A percentile compares a stretch with the other conserved stretches of the same genome.
Evolutionary conservation across 2,113 vertebrate genomes (phyloP).

Genomic region (Lipophrys pholis): DNA sequence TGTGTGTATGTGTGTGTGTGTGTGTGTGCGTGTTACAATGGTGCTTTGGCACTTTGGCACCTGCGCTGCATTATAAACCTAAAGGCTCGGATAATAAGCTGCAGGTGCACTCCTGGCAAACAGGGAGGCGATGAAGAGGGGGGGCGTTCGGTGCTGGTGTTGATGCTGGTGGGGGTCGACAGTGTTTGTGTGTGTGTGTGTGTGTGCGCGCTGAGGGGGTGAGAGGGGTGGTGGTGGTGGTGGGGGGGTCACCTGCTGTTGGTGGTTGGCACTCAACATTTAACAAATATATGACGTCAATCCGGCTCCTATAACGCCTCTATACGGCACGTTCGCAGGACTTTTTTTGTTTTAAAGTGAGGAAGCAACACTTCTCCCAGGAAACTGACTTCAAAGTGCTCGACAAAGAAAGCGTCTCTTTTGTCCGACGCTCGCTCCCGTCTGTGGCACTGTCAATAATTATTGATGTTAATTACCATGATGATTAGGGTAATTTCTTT

Average conservation of each 20-base stretch:
- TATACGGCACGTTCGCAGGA: neutral
- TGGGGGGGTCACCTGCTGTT: conserved; percentile 72
- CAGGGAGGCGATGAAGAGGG: conserved; percentile 60
- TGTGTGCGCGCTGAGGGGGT: neutral
- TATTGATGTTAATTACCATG: conserved; percentile 74
- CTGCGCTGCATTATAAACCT: conserved; percentile 88
- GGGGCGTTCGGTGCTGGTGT: neutral
- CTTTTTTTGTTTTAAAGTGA: conserved; percentile 5
- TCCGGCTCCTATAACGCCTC: conserved; percentile 28
- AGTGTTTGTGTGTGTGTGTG: conserved; percentile 34
- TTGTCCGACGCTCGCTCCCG: conserved; percentile 23
- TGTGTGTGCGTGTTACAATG: conserved; percentile 54
- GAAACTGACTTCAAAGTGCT: conserved; percentile 35
- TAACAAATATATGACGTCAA: conserved; percentile 62
- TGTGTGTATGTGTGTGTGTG: conserved; percentile 54
- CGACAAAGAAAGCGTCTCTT: conserved; percentile 14
- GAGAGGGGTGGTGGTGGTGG: conserved; percentile 37
- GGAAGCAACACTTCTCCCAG: conserved; percentile 20
- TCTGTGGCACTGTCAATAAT: conserved; percentile 64
- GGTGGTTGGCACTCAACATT: conserved; percentile 68
- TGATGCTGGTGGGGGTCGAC: conserved; percentile 12
- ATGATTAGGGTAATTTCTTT: conserved; percentile 76
- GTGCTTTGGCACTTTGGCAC: conserved; percentile 83
- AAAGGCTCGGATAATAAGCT: conserved; percentile 87
- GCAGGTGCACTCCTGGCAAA: conserved; percentile 86